Base-by-base conservation (phyloP, 2,113 vertebrate genomes). In the Misgurnus mizolepis region DNA sequence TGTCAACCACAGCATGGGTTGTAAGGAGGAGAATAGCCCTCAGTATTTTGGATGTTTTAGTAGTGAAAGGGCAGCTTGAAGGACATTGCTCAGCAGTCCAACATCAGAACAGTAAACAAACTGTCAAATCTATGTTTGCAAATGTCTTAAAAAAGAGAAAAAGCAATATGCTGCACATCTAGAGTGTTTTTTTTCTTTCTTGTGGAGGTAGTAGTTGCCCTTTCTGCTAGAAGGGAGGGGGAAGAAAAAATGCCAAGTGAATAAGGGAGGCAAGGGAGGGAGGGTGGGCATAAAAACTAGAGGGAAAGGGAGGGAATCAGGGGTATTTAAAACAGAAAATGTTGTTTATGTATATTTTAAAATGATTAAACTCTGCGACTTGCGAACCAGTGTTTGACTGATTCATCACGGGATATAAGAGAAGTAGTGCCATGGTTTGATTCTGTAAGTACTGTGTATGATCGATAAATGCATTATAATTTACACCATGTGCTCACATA, bases 81-180 rank as follows among this genome's bases (percentile, higher is more conserved):
- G 91, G 90, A 91, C 89, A 90, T 87, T 90, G 89, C 90, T 88
- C 41, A 84, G 66, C 86, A 87, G 83, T 81, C 83, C 79, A 80
- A 85, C 67, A 79, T 83, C 65, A 71, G 83, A 86, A 79, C 79
- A 86, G 82, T 84, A 84, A 80, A 85, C 67, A 74, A 86, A 78
- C 66, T 79, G 90, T 93, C 92, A 89, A 89, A 91, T 90, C 92
- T 92, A 91, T 91, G 87, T 91, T 91, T 83, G 86, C 89, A 92
- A 89, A 91, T 92, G 91, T 92, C 90, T 93, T 92, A 91, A 92
- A 69, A 76, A 68, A 41, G 3, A 72, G n/a, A 67, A 66, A 82
- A 87, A 91, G 91, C 89, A 92, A 93, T 92, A 90, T 90, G 90
- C 90, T 92, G 89, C 91, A 92, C 91, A 93, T 86, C 76, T 90